Percentiles rank a stretch among this genome's conserved stretches.
phyloP scores from a whole-genome alignment of 2,113 vertebrate genomes.

The Leucoraja erinaceus region DNA sequence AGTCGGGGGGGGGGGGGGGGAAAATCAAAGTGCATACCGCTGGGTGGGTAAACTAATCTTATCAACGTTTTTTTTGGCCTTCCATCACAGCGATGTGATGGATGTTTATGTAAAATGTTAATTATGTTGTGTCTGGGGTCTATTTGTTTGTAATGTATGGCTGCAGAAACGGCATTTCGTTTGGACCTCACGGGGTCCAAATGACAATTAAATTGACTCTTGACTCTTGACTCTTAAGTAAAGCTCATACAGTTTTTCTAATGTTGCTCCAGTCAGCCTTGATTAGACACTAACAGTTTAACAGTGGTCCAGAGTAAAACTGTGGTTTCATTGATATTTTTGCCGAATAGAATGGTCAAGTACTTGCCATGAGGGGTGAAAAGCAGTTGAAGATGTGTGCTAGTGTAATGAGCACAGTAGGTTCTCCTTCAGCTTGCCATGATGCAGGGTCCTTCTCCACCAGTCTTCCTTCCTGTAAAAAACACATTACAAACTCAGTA shows the following conservation, averaged over 20 bases:
- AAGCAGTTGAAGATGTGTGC: conserved; percentile 91
- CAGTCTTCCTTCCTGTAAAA: conserved; percentile 73
- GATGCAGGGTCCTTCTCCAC: conserved; percentile 62
- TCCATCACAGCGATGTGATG: no score
- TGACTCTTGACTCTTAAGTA: no score
- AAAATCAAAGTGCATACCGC: no score
- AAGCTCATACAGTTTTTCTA: neutral
- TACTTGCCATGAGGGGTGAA: conserved; percentile 84
- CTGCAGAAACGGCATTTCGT: no score
- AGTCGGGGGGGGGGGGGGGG: no score
- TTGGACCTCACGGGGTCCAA: no score
- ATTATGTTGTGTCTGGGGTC: no score
- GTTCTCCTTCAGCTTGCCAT: conserved; percentile 82
- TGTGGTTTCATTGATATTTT: neutral
- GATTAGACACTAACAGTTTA: neutral
- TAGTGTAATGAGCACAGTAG: conserved; percentile 75
- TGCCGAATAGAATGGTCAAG: neutral
- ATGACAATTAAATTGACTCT: no score
- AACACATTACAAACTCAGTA: neutral
- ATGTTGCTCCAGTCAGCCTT: neutral
- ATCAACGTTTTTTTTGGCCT: no score
- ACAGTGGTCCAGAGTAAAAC: neutral
- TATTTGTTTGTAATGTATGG: no score
- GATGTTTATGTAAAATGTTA: no score
- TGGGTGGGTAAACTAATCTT: no score